Evolutionary conservation across 2,113 vertebrate species (phyloP).

Genomic region (Todiramphus saurophagus): DNA sequence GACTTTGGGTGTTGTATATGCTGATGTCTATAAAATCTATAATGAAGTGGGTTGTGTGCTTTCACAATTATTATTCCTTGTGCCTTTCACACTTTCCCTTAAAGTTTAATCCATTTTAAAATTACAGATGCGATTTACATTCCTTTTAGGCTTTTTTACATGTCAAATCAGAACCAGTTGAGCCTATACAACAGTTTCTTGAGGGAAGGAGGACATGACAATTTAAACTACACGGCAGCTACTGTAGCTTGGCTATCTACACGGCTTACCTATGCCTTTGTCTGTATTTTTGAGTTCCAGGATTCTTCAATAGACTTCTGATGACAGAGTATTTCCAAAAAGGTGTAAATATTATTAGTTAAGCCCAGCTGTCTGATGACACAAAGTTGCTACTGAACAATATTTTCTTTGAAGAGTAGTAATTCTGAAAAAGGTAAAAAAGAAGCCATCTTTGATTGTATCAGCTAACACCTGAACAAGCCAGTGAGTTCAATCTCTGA

Average conservation of each 20-base stretch:
- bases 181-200: not conserved
- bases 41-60: not conserved
- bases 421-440: not conserved
- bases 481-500: not conserved
- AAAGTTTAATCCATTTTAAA: not conserved
- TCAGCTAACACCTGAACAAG: not conserved
- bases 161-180: not conserved
- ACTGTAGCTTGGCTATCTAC: not conserved
- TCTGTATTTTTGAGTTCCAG: not conserved
- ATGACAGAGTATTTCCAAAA: not conserved
- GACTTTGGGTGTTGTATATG: not conserved
- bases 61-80: not conserved
- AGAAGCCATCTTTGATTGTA: not conserved
- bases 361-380: not conserved
- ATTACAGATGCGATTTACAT: not conserved
- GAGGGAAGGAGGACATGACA: not conserved
- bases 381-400: not conserved
- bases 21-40: not conserved
- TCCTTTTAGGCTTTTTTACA: not conserved
- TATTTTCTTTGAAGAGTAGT: not conserved
- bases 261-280: not conserved
- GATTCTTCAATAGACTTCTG: not conserved
- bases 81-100: not conserved
- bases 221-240: slow-evolving; percentile 2
- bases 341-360: not conserved